Evolutionary conservation across 2,888 invertebrate genomes (phyloP), one percentile per base, ranked within the genome.

Genomic region (Lepeophtheirus nordmannii): DNA sequence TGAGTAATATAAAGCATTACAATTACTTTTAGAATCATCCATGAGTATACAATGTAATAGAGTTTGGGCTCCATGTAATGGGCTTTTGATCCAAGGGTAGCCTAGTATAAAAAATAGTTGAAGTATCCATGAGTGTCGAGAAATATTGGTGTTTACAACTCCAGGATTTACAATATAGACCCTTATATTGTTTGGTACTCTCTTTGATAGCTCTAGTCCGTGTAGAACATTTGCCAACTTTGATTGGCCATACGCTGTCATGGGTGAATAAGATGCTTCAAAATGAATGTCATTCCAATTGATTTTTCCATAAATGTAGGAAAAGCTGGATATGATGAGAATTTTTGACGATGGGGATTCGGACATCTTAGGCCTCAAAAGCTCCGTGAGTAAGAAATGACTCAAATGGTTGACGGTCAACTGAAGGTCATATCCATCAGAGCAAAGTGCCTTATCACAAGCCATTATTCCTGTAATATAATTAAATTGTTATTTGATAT

Each of bases 41-140:
- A 39, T 14, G 1, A 58, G 22, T 14, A 22, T n/a, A 23, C 65
- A 65, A 58, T 58, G 56, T 17, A 65, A 22, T 20, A 14, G 11
- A 20, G 58, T 65, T 58, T 65, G 65, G 17, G 65, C 65, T 5
- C 65, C 65, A 38, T 58, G n/a, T 7, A 63, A 63, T 9, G 63
- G 53, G 2, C 20, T 53, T 22, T 56, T 63, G 3, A 37, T 53
- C 17, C 53, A 46, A 46, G 53, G 53, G 5, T 46, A n/a, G n/a
- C 53, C 53, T 8, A 46, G 8, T 1, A 46, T 14, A 17, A 46
- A 46, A 8, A 14, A 46, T 17, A 46, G 8, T 46, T 17, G 14
- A n/a, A 46, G 17, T 14, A 46, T 53, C 22, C 22, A n/a, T 10
- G 53, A 30, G 37, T 53, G 56, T 3, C 63, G 41, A n/a, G 53